Base-by-base conservation (phyloP, 2,888 invertebrate species). In the Diarsia rubi region DNA sequence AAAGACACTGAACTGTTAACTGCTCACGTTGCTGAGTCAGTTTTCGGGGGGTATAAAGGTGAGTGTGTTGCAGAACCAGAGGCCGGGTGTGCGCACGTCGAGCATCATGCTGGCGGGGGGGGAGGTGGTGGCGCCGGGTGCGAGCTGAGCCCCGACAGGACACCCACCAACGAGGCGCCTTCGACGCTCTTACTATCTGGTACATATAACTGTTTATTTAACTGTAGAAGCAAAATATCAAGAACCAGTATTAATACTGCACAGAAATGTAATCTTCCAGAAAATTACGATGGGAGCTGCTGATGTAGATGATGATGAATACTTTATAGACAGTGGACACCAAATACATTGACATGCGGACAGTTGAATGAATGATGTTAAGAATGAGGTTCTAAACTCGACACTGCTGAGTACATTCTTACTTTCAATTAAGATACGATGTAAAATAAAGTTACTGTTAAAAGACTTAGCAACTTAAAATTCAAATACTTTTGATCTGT, bases 101-200 rank as follows among this genome's bases (percentile, higher is more conserved):
- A 89, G 91, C 89, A 85, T 91, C 90, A 65, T 92, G 93, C 72
- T 94, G 95, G 93, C 90, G 93, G 82, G 94, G 94, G 81, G 89
- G 92, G 63, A 89, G 91, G 75, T 95, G 95, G 94, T 94, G 96
- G 93, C 94, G 96, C 82, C 95, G 93, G 90, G 92, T 92, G 86
- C 91, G 95, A 95, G 83, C 95, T 95, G 96, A 96, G 94, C 93
- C 96, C 95, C 87, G 96, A 96, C 89, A 90, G 95, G 95, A 96
- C 96, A 60, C 96, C 96, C 88, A 96, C 96, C 96, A 96, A 96
- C 96, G 96, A 96, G 89, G 93, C 86, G 88, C 96, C 96, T 89
- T 96, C 92, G 94, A 95, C 88, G 95, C 95, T 93, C 95, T 96
- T 94, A 95, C 96, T 93, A 93, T 96, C 92, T 96, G 96, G 96